Percentiles rank a stretch among this genome's conserved stretches.
These are phyloP conservation scores for Dicrostonyx torquatus DNA, from an alignment of 2,797 vertebrate genomes.

Conservation along the genomic window DNA sequence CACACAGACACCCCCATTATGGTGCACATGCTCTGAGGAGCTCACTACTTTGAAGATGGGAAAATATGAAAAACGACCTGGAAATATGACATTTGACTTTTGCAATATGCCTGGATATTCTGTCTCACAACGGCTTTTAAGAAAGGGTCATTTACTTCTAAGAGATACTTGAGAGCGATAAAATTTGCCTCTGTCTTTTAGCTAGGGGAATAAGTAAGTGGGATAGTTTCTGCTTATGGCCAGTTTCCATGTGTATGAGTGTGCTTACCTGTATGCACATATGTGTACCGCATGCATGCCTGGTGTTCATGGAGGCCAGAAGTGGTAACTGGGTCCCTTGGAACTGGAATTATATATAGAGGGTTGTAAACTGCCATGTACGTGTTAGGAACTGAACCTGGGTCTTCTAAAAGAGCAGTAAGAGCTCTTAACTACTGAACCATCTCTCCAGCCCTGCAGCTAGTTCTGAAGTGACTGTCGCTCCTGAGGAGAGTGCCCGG, in stretches of 20 bases:
- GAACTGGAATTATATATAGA: background rate
- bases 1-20: background rate
- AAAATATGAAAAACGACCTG: conserved; percentile 12
- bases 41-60: background rate
- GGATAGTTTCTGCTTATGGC: background rate
- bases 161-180: background rate
- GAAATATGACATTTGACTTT: background rate
- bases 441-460: background rate
- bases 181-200: conserved; percentile 34
- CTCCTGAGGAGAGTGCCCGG: background rate
- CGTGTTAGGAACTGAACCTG: background rate
- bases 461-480: conserved; percentile 7
- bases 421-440: background rate
- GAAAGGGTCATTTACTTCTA: background rate
- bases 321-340: background rate
- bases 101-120: background rate
- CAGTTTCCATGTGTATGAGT: background rate
- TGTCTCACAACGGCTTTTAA: background rate
- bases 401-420: background rate
- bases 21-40: background rate
- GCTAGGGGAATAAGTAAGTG: background rate
- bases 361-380: too few species aligned
- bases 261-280: background rate
- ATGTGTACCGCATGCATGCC: background rate
- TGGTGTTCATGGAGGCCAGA: background rate